Base-by-base conservation (phyloP, 2,113 vertebrate genomes). In the Mus pahari region DNA sequence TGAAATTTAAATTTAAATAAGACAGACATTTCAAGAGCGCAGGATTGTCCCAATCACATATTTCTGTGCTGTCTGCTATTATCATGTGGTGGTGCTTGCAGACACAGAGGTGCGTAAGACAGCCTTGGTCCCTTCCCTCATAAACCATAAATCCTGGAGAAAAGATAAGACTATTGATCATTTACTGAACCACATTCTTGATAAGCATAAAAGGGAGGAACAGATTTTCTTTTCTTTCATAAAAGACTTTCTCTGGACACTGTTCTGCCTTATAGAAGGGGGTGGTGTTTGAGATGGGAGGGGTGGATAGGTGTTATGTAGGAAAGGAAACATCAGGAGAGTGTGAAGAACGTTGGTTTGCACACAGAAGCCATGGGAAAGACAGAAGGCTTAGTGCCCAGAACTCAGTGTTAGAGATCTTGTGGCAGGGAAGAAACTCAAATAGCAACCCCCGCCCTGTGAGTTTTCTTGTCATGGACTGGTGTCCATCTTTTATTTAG, bases 391-490 rank as follows among this genome's bases (percentile, higher is more conserved):
- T 39, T 75, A 60, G 58, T 42, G 36, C 33, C 20, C 10, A 87
- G 26, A 73, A 66, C 45, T 93, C 64, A 39, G 58, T 20, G 58
- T 58, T 58, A 19, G 58, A 87, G 28, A 60, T 12, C 3, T 17
- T 78, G 5, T 48, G 45, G 22, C 13, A 50, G 36, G 33, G 86
- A 94, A 62, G 26, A 55, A 60, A 48, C 58, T 91, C 77, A 33
- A 17, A 71, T 19, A 53, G 16, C 62, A 13, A 58, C 8, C 68
- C 79, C 75, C 79, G 71, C 45, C 19, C 1, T 48, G 70, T 86
- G 88, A 73, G 3, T 93, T 93, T 92, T 91, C 62, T 88, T 89
- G 6, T 48, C 58, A 53, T 77, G 91, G 71, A 50, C 73, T 89
- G 39, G 10, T 94, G 12, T 58, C 81, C 22, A 58, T 86, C 55